Evolutionary conservation across 2,113 vertebrate species (phyloP).

Genomic region (Grus americana): DNA sequence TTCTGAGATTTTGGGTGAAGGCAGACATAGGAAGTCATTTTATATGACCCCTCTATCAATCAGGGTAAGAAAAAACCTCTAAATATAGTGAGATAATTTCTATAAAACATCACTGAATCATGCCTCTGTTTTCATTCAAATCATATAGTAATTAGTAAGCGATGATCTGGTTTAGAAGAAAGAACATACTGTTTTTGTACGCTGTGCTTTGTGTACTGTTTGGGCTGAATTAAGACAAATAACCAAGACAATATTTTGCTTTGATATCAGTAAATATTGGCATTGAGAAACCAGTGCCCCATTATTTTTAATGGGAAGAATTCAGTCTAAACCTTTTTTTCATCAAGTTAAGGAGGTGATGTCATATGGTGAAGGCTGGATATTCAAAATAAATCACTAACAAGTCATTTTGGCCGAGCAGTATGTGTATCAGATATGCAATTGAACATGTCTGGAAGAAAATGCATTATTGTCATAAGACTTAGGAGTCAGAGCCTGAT

Average conservation of each 20-base stretch:
- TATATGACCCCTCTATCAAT: background rate
- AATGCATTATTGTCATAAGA: slow-evolving; percentile 56
- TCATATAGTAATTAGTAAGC: slow-evolving; percentile 47
- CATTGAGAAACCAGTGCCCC: slow-evolving; percentile 45
- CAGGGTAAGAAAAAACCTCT: background rate
- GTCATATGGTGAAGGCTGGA: slow-evolving; percentile 56
- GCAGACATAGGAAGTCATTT: background rate
- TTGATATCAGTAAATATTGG: slow-evolving; percentile 69
- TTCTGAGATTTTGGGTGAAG: background rate
- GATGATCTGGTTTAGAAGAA: slow-evolving; percentile 48
- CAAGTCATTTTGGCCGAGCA: slow-evolving; percentile 50
- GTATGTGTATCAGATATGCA: slow-evolving; percentile 58
- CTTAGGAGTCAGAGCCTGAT: slow-evolving; percentile 33
- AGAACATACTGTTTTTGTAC: slow-evolving; percentile 61
- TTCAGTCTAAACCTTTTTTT: slow-evolving; percentile 61
- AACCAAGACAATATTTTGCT: slow-evolving; percentile 58
- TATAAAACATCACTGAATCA: slow-evolving; percentile 22
- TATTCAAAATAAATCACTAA: slow-evolving; percentile 68
- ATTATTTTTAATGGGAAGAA: slow-evolving; percentile 66
- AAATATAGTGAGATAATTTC: background rate
- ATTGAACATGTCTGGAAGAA: slow-evolving; percentile 59
- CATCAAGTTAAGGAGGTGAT: slow-evolving; percentile 68
- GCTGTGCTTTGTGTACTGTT: slow-evolving; percentile 58
- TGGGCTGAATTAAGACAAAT: slow-evolving; percentile 64
- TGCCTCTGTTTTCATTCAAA: slow-evolving; percentile 53